Percentiles rank a stretch among this genome's conserved stretches.
Evolutionary conservation across 2,113 vertebrate genomes (phyloP).

Genomic region (Nymphicus hollandicus): DNA sequence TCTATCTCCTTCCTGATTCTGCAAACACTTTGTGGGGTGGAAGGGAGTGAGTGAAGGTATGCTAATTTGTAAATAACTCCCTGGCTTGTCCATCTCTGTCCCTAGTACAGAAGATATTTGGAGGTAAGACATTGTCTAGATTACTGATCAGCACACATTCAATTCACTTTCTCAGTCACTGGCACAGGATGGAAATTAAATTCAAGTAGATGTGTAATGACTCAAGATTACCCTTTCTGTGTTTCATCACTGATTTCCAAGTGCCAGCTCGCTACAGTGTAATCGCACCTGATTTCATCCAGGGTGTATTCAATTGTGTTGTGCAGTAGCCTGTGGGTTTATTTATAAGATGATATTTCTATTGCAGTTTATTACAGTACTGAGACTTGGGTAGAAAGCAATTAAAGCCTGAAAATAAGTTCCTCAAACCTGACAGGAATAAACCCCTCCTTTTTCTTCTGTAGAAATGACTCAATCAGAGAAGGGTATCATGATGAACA

Average conservation of each 20-base stretch:
- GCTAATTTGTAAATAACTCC: not conserved
- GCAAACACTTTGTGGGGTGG: not conserved
- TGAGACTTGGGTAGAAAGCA: not conserved
- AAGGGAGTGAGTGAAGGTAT: not conserved
- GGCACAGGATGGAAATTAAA: not conserved
- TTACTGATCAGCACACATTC: not conserved
- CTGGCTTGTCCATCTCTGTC: not conserved
- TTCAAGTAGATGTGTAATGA: not conserved
- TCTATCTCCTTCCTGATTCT: not conserved
- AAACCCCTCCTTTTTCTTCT: not conserved
- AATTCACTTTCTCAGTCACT: not conserved
- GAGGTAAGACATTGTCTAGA: not conserved
- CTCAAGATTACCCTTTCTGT: not conserved
- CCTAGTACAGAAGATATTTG: not conserved
- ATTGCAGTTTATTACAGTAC: not conserved
- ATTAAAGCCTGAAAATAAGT: not conserved
- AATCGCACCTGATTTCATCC: not conserved
- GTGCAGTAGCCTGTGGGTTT: not conserved
- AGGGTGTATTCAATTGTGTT: not conserved
- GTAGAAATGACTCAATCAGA: not conserved
- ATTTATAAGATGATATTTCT: conserved; percentile 4
- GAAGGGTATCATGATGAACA: not conserved
- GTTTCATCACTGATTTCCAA: not conserved
- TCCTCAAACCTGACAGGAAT: not conserved
- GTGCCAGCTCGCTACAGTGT: not conserved